Evolutionary conservation across 2,113 vertebrate genomes (phyloP), one percentile per base, ranked within the genome.

Genomic region (Drymodes brunneopygia): DNA sequence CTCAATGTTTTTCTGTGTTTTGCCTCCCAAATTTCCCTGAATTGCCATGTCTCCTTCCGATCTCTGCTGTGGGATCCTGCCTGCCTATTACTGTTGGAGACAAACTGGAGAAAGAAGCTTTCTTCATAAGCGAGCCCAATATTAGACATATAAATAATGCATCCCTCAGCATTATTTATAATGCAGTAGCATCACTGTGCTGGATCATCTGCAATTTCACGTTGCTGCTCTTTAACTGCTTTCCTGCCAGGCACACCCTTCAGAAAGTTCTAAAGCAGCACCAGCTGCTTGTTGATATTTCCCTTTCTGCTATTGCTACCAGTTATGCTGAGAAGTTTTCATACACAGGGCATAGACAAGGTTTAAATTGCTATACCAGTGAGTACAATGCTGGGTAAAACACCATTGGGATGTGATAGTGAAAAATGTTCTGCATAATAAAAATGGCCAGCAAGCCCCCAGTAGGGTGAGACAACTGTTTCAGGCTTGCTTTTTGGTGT

Each of bases 101-200:
- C 81, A 84, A 93, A 94, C 70, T 80, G 82, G 64, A 88, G 91
- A 85, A 85, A 86, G 90, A 88, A 93, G 94, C 95, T 96, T 95
- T 96, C 96, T 97, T 98, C 97, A 97, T 97, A 98, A 97, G 97
- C 20, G 38, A 98, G 94, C 86, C 67, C n/a, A 75, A 97, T 98
- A 98, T 98, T 97, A 98, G 98, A 96, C 94, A 96, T 95, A 98
- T 98, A 98, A 98, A 98, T 98, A 98, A 98, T 98, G 97, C 97
- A 98, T 98, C 91, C 66, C 95, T 94, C 97, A 88, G 96, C 93
- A 93, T 97, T 97, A 98, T 98, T 98, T 98, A 98, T 97, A 97
- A 98, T 97, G 96, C 95, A 97, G 97, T 77, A 98, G 95, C 97
- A 97, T 98, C 96, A 71, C 94, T 94, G 95, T 96, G 96, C 97